Percentiles rank a stretch among this genome's conserved stretches.
Evolutionary conservation across 2,888 invertebrate genomes (phyloP).

Genomic region (Fragum sueziense): DNA sequence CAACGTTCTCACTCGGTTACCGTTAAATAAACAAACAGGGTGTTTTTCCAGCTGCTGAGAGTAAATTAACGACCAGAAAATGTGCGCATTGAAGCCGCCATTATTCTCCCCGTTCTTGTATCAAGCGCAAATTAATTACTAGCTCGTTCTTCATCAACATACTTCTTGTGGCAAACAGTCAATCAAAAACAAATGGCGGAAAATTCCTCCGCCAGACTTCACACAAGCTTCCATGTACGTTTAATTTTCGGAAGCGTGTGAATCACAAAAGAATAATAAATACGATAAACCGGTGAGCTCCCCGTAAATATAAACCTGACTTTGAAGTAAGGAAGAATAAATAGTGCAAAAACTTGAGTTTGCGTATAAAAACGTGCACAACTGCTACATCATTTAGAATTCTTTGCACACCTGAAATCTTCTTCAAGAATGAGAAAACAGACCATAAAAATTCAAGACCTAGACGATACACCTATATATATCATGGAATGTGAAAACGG

Average conservation of each 20-base stretch:
- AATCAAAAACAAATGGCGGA: conserved; percentile 18
- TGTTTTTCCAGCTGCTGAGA: conserved; percentile 23
- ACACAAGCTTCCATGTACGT: not conserved
- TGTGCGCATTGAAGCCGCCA: conserved; percentile 5
- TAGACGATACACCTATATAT: no score
- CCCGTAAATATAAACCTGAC: not conserved
- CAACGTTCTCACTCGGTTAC: conserved; percentile 5
- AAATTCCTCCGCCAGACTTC: conserved; percentile 7
- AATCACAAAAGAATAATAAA: conserved; percentile 15
- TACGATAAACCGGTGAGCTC: not conserved
- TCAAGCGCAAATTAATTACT: conserved; percentile 16
- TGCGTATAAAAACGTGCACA: not conserved
- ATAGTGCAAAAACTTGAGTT: not conserved
- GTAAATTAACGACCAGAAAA: conserved; percentile 24
- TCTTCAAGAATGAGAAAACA: not conserved
- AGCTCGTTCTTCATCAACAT: conserved; percentile 11
- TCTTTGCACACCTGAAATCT: not conserved
- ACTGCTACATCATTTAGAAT: not conserved
- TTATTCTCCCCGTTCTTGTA: conserved; percentile 11
- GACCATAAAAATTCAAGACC: no score
- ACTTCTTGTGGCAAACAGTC: conserved; percentile 15
- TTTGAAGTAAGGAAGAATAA: not conserved
- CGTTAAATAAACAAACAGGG: conserved; percentile 21
- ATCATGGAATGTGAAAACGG: no score
- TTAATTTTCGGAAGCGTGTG: conserved; percentile 8